phyloP scores from a whole-genome alignment of 2,797 vertebrate genomes.

The Gymnopithys bicolor region DNA sequence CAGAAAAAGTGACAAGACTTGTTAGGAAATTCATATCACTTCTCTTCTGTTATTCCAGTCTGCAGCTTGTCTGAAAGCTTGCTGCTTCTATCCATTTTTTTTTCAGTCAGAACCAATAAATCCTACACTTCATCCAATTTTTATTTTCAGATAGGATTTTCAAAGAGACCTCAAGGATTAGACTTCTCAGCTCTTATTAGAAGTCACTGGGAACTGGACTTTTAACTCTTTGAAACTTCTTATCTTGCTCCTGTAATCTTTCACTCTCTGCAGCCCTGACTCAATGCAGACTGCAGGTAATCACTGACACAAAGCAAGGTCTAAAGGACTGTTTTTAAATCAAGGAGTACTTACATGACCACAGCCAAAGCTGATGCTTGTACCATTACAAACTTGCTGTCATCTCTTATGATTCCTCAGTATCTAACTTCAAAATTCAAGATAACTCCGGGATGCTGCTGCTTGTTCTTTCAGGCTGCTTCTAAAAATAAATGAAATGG shows the following conservation, averaged over 20 bases:
- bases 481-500: conserved; percentile 2
- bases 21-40: conserved; percentile 6
- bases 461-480: neutral
- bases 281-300: neutral
- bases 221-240: conserved; percentile 30
- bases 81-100: neutral
- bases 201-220: neutral
- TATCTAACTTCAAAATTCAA: neutral
- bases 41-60: neutral
- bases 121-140: conserved; percentile 38
- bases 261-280: neutral
- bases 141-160: conserved; percentile 45
- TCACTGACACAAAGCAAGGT: neutral
- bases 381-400: neutral
- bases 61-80: conserved; percentile 25
- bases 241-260: neutral
- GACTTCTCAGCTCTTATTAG: conserved; percentile 6
- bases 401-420: neutral
- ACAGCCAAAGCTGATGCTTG: neutral
- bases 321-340: neutral
- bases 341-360: neutral
- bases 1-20: neutral
- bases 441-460: neutral
- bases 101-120: conserved; percentile 23
- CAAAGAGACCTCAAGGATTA: conserved; percentile 34